Percentiles rank a stretch among this genome's conserved stretches.
These are phyloP conservation scores for Meloe dianella DNA, from an alignment of 2,888 invertebrate genomes.

Conservation along the genomic window DNA sequence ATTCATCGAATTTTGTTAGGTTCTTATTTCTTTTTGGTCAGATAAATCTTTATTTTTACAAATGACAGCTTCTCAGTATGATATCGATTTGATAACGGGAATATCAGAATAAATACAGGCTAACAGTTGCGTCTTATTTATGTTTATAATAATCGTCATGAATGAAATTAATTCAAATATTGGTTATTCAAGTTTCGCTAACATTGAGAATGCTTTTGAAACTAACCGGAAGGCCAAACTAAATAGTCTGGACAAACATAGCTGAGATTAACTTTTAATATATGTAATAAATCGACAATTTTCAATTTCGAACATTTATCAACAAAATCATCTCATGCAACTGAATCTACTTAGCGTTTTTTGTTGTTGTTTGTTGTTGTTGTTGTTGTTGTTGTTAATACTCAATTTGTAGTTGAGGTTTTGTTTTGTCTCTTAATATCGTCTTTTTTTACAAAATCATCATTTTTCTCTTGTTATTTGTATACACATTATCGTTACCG, in stretches of 20 bases:
- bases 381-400: neutral
- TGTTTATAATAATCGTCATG: neutral
- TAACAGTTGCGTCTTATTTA: neutral
- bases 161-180: neutral
- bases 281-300: conserved; percentile 3
- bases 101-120: neutral
- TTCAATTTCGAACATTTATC: neutral
- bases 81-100: neutral
- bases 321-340: neutral
- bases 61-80: neutral
- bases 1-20: neutral
- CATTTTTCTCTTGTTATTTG: neutral
- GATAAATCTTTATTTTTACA: neutral
- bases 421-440: no score
- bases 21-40: neutral
- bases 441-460: neutral
- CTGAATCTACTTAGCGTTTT: no score
- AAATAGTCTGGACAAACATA: neutral
- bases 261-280: neutral
- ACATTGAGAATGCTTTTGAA: neutral
- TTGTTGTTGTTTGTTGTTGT: no score
- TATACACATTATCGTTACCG: neutral
- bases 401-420: neutral
- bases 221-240: neutral
- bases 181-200: neutral